Evolutionary conservation across 2,888 invertebrate genomes (phyloP).

Genomic region (Monoplex corrugatus): DNA sequence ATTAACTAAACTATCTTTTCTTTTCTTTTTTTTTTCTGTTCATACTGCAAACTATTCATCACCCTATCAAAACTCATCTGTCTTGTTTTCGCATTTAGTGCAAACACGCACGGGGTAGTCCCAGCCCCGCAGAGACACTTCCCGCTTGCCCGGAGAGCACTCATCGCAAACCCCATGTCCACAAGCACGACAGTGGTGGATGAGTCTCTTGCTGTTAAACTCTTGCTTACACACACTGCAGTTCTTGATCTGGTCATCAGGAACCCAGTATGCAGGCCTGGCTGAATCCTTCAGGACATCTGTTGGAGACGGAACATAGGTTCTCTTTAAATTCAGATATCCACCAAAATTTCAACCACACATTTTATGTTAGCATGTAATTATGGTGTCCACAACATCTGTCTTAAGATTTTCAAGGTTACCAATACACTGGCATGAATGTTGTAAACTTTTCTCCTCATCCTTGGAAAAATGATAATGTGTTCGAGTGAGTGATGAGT

Average conservation of each 20-base stretch:
- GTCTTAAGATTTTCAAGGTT: too few species aligned
- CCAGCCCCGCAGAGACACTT: slow-evolving; percentile 83
- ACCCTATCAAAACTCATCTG: slow-evolving; percentile 57
- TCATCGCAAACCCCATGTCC: slow-evolving; percentile 87
- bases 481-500: too few species aligned
- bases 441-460: too few species aligned
- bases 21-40: too few species aligned
- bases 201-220: slow-evolving; percentile 83
- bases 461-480: too few species aligned
- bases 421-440: too few species aligned
- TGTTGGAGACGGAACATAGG: slow-evolving; percentile 53
- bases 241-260: slow-evolving; percentile 87
- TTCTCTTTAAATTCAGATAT: too few species aligned
- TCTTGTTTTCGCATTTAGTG: slow-evolving; percentile 77
- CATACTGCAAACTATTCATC: too few species aligned
- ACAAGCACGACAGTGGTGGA: slow-evolving; percentile 88
- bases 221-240: slow-evolving; percentile 86
- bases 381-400: too few species aligned
- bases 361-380: too few species aligned
- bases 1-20: too few species aligned
- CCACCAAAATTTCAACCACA: too few species aligned
- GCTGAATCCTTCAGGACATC: slow-evolving; percentile 87
- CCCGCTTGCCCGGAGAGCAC: slow-evolving; percentile 81
- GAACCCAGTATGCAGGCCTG: slow-evolving; percentile 90
- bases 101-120: slow-evolving; percentile 83